Evolutionary conservation across 2,113 vertebrate species (phyloP).

Genomic region (Vicugna pacos): DNA sequence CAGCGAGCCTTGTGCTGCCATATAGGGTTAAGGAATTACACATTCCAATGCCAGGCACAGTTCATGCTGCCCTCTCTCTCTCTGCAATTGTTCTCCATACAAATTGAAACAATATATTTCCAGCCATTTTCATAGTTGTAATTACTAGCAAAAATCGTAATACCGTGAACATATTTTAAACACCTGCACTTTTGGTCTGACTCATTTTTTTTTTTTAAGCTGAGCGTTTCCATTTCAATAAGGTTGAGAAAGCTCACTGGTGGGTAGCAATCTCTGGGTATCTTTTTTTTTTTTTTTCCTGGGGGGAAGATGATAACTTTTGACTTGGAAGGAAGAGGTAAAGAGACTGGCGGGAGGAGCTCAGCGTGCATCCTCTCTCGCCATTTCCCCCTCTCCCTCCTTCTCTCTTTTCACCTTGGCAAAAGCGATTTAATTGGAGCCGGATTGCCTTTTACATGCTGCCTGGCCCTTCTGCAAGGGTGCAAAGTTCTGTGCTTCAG

Average conservation of each 20-base stretch:
- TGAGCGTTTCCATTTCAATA: slow-evolving; percentile 72
- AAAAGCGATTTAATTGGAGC: slow-evolving; percentile 71
- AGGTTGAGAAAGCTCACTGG: slow-evolving; percentile 60
- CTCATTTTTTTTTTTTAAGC: slow-evolving; percentile 81
- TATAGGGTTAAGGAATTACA: slow-evolving; percentile 87
- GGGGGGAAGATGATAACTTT: slow-evolving; percentile 75
- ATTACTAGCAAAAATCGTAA: slow-evolving; percentile 86
- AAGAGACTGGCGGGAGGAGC: slow-evolving; percentile 72
- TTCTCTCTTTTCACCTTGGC: neutral
- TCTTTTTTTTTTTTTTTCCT: slow-evolving; percentile 41
- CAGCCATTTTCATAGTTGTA: slow-evolving; percentile 82
- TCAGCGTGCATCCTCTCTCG: slow-evolving; percentile 62
- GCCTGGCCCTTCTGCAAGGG: slow-evolving; percentile 75
- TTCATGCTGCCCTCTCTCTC: slow-evolving; percentile 71
- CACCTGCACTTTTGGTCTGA: slow-evolving; percentile 82
- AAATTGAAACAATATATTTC: slow-evolving; percentile 89
- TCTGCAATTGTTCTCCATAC: slow-evolving; percentile 84
- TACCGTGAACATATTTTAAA: slow-evolving; percentile 85
- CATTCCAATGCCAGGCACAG: slow-evolving; percentile 84
- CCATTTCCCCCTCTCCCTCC: rapidly evolving
- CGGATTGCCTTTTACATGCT: slow-evolving; percentile 54
- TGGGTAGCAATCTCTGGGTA: slow-evolving; percentile 50
- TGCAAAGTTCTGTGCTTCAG: slow-evolving; percentile 67
- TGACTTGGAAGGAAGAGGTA: slow-evolving; percentile 79
- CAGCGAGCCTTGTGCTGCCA: slow-evolving; percentile 83